A percentile compares a stretch with the other conserved stretches of the same genome.
Evolutionary conservation across 2,113 vertebrate species (phyloP).

Genomic region (Cyanoliseus patagonus): DNA sequence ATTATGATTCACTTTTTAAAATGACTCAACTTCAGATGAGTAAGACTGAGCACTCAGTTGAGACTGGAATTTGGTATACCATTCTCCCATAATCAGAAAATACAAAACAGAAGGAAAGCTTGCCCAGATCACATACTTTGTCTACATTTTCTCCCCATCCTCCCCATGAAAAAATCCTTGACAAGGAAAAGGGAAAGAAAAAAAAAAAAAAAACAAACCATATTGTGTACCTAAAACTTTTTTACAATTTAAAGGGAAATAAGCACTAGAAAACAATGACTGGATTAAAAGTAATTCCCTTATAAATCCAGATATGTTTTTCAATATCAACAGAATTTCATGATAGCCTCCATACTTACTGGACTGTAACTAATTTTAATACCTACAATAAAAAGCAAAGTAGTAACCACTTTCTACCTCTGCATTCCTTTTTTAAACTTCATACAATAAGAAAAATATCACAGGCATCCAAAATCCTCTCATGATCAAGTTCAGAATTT

Average conservation of each 20-base stretch:
- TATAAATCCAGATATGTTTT: not conserved
- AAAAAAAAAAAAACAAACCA: not conserved
- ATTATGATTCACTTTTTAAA: slow-evolving; percentile 18
- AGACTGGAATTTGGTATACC: not conserved
- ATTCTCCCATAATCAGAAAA: not conserved
- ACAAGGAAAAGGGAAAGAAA: not conserved
- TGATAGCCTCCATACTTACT: not conserved
- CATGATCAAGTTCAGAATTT: not conserved
- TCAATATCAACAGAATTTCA: not conserved
- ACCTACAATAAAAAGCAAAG: not conserved
- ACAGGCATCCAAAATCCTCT: not conserved
- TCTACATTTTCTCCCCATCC: not conserved
- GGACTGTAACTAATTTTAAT: not conserved
- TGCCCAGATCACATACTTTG: not conserved
- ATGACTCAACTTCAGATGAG: not conserved
- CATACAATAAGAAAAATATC: not conserved
- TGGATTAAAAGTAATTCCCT: not conserved
- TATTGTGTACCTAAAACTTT: not conserved
- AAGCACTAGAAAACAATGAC: not conserved
- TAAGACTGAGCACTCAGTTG: not conserved
- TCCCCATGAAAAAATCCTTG: not conserved
- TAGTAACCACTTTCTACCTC: not conserved
- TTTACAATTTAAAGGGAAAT: not conserved
- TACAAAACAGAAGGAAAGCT: not conserved
- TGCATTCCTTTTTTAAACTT: not conserved